Percentiles rank a stretch among this genome's conserved stretches.
These are phyloP conservation scores for Theonella swinhoei DNA, from an alignment of 37 sponge, comb jelly and placozoan genomes.

Conservation along the genomic window DNA sequence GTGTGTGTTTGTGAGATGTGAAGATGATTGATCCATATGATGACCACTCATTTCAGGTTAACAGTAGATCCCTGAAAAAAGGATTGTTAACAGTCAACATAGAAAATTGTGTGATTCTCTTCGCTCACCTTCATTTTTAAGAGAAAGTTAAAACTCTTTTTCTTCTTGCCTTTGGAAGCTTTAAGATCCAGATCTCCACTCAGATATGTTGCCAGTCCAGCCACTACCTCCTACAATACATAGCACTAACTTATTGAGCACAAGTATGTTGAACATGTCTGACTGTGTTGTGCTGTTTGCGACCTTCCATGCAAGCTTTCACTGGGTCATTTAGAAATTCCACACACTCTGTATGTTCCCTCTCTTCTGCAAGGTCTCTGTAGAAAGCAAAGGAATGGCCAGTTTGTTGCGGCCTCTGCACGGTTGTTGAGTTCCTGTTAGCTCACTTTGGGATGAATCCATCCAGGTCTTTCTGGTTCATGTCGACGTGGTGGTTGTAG, in stretches of 20 bases:
- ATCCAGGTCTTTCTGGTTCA: constrained; percentile 64
- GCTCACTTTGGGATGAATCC: constrained; percentile 77
- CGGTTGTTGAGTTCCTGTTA: too few relatives aligned
- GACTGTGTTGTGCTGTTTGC: constrained; percentile 7
- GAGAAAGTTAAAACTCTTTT: constrained; percentile 13
- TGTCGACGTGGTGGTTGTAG: constrained; percentile 56
- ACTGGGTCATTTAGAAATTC: constrained; percentile 56
- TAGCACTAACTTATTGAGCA: neutral
- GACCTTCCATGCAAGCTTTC: constrained; percentile 1
- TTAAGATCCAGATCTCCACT: neutral
- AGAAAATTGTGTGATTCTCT: too few relatives aligned
- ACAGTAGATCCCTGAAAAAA: too few relatives aligned
- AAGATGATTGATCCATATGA: too few relatives aligned
- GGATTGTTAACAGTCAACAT: too few relatives aligned
- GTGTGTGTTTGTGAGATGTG: too few relatives aligned
- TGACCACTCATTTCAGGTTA: too few relatives aligned
- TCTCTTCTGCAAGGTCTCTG: constrained; percentile 73
- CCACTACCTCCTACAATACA: neutral
- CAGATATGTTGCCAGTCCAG: neutral
- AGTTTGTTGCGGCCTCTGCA: too few relatives aligned
- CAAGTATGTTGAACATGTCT: neutral
- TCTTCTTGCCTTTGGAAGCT: neutral
- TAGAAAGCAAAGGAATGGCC: neutral
- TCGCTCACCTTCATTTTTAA: constrained; percentile 17
- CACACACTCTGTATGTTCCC: constrained; percentile 49